Evolutionary conservation across 37 sponge, comb jelly and placozoan species (phyloP).

Genomic region (Haliclona indistincta): DNA sequence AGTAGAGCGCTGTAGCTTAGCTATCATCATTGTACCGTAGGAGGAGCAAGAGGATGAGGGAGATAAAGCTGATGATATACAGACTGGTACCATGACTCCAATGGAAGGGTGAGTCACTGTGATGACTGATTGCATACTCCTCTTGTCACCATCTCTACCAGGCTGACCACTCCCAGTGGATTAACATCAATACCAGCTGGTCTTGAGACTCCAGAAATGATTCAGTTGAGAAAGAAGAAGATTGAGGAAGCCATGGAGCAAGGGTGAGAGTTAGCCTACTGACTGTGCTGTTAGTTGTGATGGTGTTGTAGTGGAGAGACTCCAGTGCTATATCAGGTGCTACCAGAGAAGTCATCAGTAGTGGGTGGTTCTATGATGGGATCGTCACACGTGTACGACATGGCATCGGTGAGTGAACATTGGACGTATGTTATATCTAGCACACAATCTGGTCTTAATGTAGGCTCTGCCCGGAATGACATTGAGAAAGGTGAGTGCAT

Average conservation of each 20-base stretch:
- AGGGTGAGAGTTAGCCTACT: constrained; percentile 53
- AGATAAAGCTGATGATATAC: constrained; percentile 68
- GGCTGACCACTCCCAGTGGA: constrained; percentile 96
- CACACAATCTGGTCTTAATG: neutral
- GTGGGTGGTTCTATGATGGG: constrained; percentile 87
- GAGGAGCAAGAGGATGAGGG: constrained; percentile 50
- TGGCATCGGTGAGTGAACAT: constrained; percentile 63
- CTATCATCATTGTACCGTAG: neutral
- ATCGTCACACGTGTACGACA: constrained; percentile 85
- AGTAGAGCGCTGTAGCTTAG: neutral
- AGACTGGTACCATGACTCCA: constrained; percentile 79
- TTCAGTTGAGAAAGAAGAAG: constrained; percentile 94
- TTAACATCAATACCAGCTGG: constrained; percentile 97
- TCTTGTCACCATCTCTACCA: constrained; percentile 8
- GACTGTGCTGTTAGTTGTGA: too few species aligned
- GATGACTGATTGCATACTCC: neutral
- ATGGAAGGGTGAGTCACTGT: constrained; percentile 71
- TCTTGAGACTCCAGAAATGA: constrained; percentile 96
- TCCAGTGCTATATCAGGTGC: constrained; percentile 87
- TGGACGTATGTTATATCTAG: neutral
- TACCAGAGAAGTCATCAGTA: constrained; percentile 85
- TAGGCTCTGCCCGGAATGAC: constrained; percentile 36
- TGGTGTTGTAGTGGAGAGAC: constrained; percentile 75
- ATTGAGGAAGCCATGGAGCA: constrained; percentile 92
- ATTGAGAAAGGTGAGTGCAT: constrained; percentile 21